Evolutionary conservation across 2,797 vertebrate species (phyloP), one percentile per base, ranked within the genome.

Genomic region (Cossypha niveicapilla): DNA sequence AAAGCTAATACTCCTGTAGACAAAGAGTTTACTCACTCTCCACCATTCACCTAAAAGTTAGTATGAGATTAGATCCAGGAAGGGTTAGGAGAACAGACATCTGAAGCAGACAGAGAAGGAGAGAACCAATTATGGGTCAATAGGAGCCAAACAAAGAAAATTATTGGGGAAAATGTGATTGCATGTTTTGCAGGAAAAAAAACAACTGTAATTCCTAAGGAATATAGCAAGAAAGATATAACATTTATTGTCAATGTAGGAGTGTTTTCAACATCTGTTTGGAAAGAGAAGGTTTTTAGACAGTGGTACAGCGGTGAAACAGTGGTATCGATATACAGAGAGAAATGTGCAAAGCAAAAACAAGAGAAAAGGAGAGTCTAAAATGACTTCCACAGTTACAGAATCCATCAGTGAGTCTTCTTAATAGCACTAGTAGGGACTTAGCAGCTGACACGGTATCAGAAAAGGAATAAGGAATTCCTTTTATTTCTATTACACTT

Each of bases 241-340:
- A n/a, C 30, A 84, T 60, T 71, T 71, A 68, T 83, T 18, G 15
- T 66, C 41, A 89, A 66, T 42, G 10, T 10, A 44, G 23, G 11
- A 41, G 13, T 27, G 8, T 32, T 86, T 72, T 82, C 11, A 73
- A 37, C 24, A 4, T 32, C 41, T 77, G 4, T 73, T 93, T 34
- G 60, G 68, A 76, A 73, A 87, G 8, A 76, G 41, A 82, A 75
- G 13, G 25, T 25, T 51, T 44, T 73, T 51, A 30, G 11, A 37
- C 10, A 50, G 65, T 75, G 51, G 50, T 32, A 32, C 30, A 21
- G 30, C 11, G n/a, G 16, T 12, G 74, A 12, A 76, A 68, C 23
- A 50, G 22, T 1, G 1, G 4, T 72, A 61, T 37, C 0, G 0
- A 30, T 39, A 72, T 1, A 35, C 8, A 77, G n/a, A 73, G 7